Conservation (phyloP, 2,797 vertebrate species). For the Myiotriccus ornatus region DNA sequence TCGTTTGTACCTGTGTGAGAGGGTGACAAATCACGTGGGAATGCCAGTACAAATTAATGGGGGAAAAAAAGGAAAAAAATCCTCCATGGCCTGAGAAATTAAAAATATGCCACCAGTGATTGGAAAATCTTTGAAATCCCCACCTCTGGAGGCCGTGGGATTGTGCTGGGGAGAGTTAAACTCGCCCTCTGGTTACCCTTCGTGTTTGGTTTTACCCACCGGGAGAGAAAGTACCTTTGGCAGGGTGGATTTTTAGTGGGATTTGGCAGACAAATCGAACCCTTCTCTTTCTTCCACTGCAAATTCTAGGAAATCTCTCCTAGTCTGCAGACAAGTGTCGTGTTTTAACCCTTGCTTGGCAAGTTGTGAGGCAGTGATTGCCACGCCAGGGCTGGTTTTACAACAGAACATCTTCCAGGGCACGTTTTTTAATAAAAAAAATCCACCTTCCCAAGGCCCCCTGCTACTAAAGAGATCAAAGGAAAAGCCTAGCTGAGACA, state of each 20-base stretch:
- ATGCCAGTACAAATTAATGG: not conserved
- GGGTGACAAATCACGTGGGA: not conserved
- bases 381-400: not conserved
- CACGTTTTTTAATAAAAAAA: conserved; percentile 25
- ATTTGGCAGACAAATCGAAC: not conserved
- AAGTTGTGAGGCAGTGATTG: not conserved
- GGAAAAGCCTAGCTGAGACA: conserved; percentile 11
- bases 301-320: not conserved
- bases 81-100: accelerated
- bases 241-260: not conserved
- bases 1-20: not conserved
- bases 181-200: not conserved
- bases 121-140: not conserved
- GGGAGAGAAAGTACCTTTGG: not conserved
- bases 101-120: not conserved
- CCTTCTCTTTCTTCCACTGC: not conserved
- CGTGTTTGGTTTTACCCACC: not conserved
- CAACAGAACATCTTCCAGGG: not conserved
- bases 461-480: conserved; percentile 50
- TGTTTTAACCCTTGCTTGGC: not conserved
- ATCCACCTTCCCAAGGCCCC: not conserved
- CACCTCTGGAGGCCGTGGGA: not conserved
- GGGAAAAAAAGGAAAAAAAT: not conserved
- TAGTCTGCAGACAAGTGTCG: not conserved
- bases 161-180: not conserved